These are phyloP conservation scores for Lathronympha strigana DNA, from an alignment of 2,888 invertebrate genomes.

Conservation along the genomic window DNA sequence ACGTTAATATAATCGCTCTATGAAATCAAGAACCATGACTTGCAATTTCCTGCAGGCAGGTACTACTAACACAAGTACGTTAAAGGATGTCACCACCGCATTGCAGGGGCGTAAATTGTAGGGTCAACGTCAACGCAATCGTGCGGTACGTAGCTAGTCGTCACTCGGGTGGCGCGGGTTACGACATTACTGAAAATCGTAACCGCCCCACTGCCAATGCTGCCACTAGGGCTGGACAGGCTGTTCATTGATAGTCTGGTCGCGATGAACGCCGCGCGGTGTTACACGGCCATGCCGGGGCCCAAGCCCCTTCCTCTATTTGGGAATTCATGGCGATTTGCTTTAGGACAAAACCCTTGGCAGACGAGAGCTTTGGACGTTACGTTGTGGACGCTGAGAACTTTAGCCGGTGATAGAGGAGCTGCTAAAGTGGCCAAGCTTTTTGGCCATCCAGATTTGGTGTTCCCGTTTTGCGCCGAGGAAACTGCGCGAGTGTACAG, in stretches of 20 bases:
- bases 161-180: slow-evolving; percentile 62
- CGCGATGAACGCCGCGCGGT: slow-evolving; percentile 75
- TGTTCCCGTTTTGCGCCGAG: slow-evolving; percentile 89
- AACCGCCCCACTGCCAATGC: slow-evolving; percentile 69
- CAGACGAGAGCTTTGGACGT: slow-evolving; percentile 82
- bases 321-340: slow-evolving; percentile 93
- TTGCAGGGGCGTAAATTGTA: slow-evolving; percentile 43
- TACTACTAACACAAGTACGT: slow-evolving; percentile 59
- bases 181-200: slow-evolving; percentile 72
- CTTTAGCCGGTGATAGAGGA: slow-evolving; percentile 78
- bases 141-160: slow-evolving; percentile 53
- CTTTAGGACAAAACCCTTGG: slow-evolving; percentile 81
- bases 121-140: slow-evolving; percentile 52
- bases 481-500: slow-evolving; percentile 89
- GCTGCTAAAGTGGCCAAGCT: slow-evolving; percentile 87
- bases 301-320: slow-evolving; percentile 89
- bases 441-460: slow-evolving; percentile 90
- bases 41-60: slow-evolving; percentile 47
- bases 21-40: slow-evolving; percentile 15
- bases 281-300: slow-evolving; percentile 89
- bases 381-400: slow-evolving; percentile 78
- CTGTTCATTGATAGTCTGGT: slow-evolving; percentile 58
- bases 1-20: neutral
- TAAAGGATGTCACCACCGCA: slow-evolving; percentile 60
- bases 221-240: slow-evolving; percentile 64